Conservation (phyloP, 2,888 invertebrate genomes). For the Eucera pruinosa region DNA sequence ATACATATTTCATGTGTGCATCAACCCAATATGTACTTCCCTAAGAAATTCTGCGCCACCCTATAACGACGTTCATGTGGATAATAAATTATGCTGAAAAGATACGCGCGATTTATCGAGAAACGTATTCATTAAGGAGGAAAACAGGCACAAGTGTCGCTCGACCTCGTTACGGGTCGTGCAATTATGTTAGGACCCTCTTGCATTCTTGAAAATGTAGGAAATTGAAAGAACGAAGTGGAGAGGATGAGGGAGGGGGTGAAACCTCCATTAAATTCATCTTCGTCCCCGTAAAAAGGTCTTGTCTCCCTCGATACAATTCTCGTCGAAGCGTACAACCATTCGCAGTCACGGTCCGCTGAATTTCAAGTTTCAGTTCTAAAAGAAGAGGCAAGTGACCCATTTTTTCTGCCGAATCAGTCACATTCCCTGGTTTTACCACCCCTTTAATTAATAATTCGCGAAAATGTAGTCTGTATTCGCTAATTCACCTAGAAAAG, state of each 20-base stretch:
- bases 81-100: background rate
- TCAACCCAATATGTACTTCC: too few relatives aligned
- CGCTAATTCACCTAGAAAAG: background rate
- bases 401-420: conserved; percentile 49
- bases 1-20: too few relatives aligned
- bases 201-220: conserved; percentile 54
- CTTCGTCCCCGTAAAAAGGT: conserved; percentile 41
- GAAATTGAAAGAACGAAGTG: conserved; percentile 51
- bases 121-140: conserved; percentile 46
- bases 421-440: background rate
- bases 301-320: conserved; percentile 54
- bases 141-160: conserved; percentile 57
- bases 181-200: conserved; percentile 54
- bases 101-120: conserved; percentile 43
- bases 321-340: conserved; percentile 48
- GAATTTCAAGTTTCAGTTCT: conserved; percentile 48
- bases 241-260: background rate
- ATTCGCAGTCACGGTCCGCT: conserved; percentile 48
- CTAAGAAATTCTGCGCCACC: background rate
- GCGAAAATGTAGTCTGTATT: background rate
- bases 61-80: background rate
- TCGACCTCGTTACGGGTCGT: conserved; percentile 51
- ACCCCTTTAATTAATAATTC: conserved; percentile 41
- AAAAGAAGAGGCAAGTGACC: conserved; percentile 47
- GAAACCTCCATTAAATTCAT: conserved; percentile 54